These are phyloP conservation scores for Blennius ocellaris DNA, from an alignment of 2,113 vertebrate genomes.

Conservation along the genomic window DNA sequence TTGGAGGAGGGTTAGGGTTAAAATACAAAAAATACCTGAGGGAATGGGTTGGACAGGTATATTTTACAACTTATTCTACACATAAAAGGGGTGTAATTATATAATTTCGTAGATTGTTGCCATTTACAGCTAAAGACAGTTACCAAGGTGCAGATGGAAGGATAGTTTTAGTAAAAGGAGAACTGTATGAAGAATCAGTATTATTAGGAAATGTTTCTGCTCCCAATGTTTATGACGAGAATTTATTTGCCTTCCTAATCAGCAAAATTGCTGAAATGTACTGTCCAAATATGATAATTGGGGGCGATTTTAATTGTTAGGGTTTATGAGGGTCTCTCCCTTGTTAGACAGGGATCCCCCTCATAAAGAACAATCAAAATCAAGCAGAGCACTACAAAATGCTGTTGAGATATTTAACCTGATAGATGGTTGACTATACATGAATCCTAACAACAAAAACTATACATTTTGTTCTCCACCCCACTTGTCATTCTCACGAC, in stretches of 20 bases:
- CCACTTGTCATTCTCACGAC: too few relatives aligned
- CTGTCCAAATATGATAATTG: background rate
- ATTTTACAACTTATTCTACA: background rate
- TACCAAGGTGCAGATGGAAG: constrained; percentile 2
- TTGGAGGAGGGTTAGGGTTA: background rate
- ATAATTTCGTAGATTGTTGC: background rate
- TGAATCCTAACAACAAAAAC: too few relatives aligned
- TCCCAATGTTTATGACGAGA: background rate
- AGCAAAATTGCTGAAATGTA: background rate
- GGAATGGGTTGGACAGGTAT: background rate
- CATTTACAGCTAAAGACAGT: background rate
- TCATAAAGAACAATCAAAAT: constrained; percentile 7
- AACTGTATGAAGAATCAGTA: background rate
- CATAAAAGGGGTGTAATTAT: constrained; percentile 1
- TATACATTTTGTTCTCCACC: too few relatives aligned
- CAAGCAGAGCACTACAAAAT: background rate
- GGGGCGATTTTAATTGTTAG: constrained; percentile 9
- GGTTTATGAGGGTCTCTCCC: too few relatives aligned
- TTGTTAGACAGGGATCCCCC: background rate
- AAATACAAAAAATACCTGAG: constrained; percentile 17
- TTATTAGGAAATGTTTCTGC: background rate
- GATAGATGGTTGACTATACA: too few relatives aligned
- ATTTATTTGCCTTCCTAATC: background rate
- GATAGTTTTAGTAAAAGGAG: background rate
- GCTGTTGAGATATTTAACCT: background rate